Evolutionary conservation across 2,113 vertebrate species (phyloP).

Genomic region (Pituophis catenifer): DNA sequence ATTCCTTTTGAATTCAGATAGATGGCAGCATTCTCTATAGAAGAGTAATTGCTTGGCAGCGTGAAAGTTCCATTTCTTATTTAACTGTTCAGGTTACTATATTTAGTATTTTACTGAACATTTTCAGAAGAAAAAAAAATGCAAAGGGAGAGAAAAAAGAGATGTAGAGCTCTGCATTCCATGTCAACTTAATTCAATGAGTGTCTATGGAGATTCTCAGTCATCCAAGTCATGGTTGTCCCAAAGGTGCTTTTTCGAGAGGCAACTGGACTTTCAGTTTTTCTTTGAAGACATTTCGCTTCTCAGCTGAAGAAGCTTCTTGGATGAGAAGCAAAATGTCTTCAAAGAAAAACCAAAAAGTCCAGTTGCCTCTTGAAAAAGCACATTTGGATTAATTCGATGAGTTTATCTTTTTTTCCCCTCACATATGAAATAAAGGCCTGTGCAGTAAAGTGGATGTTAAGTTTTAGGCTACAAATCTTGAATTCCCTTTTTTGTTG

Average conservation of each 20-base stretch:
- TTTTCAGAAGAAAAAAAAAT: neutral
- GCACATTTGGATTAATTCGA: neutral
- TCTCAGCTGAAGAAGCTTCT: too few species aligned
- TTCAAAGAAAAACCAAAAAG: too few species aligned
- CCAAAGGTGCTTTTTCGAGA: too few species aligned
- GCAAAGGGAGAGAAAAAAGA: neutral
- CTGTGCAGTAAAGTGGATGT: neutral
- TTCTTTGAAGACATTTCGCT: too few species aligned
- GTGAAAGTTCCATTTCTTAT: neutral
- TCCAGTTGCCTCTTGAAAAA: too few species aligned
- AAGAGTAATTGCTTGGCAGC: neutral
- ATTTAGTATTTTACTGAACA: neutral
- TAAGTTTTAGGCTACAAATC: neutral
- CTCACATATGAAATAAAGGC: neutral
- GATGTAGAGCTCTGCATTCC: neutral
- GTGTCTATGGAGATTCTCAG: neutral
- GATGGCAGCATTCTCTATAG: neutral
- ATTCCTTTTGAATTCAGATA: neutral
- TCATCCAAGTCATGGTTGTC: too few species aligned
- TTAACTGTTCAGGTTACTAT: neutral
- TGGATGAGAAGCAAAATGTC: too few species aligned
- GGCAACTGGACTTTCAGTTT: too few species aligned
- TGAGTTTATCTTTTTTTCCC: neutral
- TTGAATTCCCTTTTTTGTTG: neutral
- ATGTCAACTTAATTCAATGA: neutral